Conservation (phyloP, 2,888 invertebrate species). For the Torymus tubicola region DNA sequence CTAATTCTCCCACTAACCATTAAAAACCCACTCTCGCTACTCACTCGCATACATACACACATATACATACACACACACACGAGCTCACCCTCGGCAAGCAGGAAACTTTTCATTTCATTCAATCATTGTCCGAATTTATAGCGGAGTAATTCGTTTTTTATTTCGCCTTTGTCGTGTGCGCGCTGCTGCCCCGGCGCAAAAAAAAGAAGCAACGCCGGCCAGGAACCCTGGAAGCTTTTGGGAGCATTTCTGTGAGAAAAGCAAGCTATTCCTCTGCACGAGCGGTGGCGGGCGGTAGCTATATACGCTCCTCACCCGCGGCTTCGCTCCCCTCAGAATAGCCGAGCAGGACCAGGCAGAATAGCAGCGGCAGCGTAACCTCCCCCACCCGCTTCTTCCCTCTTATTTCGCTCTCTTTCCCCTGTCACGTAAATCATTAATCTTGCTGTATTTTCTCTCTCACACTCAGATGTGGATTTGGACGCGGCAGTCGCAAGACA, state of each 20-base stretch:
- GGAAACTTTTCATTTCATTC: conserved; percentile 45
- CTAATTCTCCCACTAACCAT: not conserved
- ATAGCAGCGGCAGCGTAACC: conserved; percentile 32
- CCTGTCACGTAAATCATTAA: conserved; percentile 76
- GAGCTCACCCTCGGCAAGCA: not conserved
- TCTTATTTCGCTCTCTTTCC: conserved; percentile 67
- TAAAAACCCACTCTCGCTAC: not conserved
- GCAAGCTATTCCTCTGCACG: conserved; percentile 66
- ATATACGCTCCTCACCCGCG: conserved; percentile 31
- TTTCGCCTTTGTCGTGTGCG: conserved; percentile 51
- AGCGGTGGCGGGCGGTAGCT: conserved; percentile 58
- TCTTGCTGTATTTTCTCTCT: conserved; percentile 76
- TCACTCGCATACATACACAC: not conserved
- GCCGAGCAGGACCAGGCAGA: conserved; percentile 60
- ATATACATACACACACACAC: no score
- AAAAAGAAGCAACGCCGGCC: conserved; percentile 25
- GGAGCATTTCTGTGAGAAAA: conserved; percentile 66
- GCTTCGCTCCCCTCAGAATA: conserved; percentile 63
- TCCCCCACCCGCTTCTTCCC: conserved; percentile 58
- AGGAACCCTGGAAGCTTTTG: conserved; percentile 42
- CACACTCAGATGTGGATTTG: conserved; percentile 76
- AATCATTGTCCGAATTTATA: conserved; percentile 57
- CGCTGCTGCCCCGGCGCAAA: no score
- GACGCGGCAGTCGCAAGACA: conserved; percentile 71
- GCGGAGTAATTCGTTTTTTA: conserved; percentile 58